Conservation (phyloP, 2,113 vertebrate species). For the Laticauda laticaudata region DNA sequence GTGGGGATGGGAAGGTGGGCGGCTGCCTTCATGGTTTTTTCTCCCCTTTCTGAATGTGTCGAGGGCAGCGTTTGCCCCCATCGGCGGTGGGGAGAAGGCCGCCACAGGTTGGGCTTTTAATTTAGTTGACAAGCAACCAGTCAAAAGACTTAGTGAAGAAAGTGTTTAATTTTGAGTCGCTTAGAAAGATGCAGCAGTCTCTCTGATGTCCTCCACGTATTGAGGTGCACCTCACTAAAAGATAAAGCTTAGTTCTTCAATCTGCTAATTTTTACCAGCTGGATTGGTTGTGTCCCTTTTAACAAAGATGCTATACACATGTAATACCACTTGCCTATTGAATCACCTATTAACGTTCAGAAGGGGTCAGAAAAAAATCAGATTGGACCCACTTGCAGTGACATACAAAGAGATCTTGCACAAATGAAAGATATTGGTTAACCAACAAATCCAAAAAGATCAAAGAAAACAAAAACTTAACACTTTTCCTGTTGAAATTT, state of each 20-base stretch:
- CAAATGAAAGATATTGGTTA: background rate
- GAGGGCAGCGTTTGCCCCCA: background rate
- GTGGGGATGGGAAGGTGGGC: background rate
- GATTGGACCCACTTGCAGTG: conserved; percentile 40
- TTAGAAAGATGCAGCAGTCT: background rate
- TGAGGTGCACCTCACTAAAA: conserved; percentile 12
- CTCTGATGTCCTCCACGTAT: background rate
- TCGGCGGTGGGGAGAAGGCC: background rate
- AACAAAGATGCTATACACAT: background rate
- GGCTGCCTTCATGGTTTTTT: background rate
- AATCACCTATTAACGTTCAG: too few relatives aligned
- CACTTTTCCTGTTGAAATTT: background rate
- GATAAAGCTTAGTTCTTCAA: conserved; percentile 43
- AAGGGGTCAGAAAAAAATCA: background rate
- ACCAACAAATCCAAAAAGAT: background rate
- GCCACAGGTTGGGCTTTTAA: background rate
- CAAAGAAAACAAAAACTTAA: background rate
- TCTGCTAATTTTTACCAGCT: conserved; percentile 61
- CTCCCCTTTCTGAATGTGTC: background rate
- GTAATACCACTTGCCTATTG: background rate
- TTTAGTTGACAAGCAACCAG: background rate
- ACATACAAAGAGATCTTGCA: conserved; percentile 22
- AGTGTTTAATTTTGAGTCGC: background rate
- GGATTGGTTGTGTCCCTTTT: conserved; percentile 50
- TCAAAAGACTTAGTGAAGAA: too few relatives aligned